Base-by-base conservation (phyloP, 2,888 invertebrate species). In the Pseudolycoriella hygida region DNA sequence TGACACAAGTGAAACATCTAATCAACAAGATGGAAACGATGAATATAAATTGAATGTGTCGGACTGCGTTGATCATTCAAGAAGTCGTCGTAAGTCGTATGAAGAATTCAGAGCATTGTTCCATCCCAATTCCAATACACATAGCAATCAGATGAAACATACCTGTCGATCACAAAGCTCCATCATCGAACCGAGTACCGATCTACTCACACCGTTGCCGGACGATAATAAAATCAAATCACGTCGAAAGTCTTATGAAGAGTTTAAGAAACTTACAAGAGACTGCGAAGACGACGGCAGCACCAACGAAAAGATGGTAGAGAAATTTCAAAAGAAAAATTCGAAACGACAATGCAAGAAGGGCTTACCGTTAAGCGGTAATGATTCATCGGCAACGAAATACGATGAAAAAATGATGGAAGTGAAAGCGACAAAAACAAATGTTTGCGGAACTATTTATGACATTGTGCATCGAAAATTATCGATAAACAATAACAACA, bases 61-160 rank as follows among this genome's bases (percentile, higher is more conserved):
- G 49, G 65, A 66, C 47, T 66, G 66, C 20, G 50, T 66, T 46
- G 61, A 61, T 42, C 66, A 64, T 50, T 66, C 66, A 12, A 56
- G 64, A 14, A 66, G 64, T 50, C 60, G 66, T 5, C 60, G 66
- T 47, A 66, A 64, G 49, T 66, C 66, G 25, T 66, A 66, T 49
- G 66, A 66, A 48, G 66, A 66, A 53, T 66, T 66, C 49, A 66
- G 66, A 51, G 62, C 63, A 17, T 57, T 63, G 51, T 65, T 65
- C 53, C 50, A 45, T 40, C 17, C 37, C 32, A 47, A 25, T 8
- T 25, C 25, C 5, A 25, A 43, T 43, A 15, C 14, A 3, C 12
- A 25, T 15, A 25, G 2, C 3, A 44, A 44, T 38, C n/a, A 17
- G 12, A 30, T 3, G 14, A 19, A 19, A 18, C 6, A 12, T 40